Evolutionary conservation across 2,888 invertebrate genomes (phyloP).

Genomic region (Sepioteuthis lessoniana): DNA sequence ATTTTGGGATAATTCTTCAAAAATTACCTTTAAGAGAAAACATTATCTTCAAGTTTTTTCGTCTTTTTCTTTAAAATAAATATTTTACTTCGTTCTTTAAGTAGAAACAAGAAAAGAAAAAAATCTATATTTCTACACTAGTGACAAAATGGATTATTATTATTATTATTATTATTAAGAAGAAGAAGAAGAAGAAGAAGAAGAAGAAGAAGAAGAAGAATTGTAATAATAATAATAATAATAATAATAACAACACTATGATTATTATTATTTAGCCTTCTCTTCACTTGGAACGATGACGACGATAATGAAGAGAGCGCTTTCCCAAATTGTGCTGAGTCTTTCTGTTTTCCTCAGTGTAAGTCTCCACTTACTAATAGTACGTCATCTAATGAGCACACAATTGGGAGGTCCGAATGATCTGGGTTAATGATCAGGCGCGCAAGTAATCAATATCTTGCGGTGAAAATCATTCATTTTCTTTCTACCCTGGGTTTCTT

Average conservation of each 20-base stretch:
- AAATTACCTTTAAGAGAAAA: too few species aligned
- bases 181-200: too few species aligned
- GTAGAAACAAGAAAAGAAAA: not conserved
- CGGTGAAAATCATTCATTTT: conserved; percentile 11
- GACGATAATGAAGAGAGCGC: not conserved
- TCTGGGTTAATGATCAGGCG: conserved; percentile 33
- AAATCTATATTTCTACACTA: not conserved
- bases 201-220: too few species aligned
- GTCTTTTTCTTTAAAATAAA: too few species aligned
- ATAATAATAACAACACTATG: not conserved
- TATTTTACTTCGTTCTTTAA: not conserved
- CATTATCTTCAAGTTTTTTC: too few species aligned
- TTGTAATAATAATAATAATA: too few species aligned
- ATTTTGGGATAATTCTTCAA: too few species aligned
- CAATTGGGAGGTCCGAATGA: conserved; percentile 33
- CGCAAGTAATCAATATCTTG: conserved; percentile 3
- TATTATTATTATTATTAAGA: not conserved
- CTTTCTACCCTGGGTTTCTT: not conserved
- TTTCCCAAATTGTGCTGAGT: not conserved
- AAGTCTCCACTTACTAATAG: conserved; percentile 33
- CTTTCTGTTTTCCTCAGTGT: conserved; percentile 6
- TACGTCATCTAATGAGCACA: conserved; percentile 33
- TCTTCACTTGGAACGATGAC: not conserved
- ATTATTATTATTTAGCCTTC: not conserved
- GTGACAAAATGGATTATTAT: not conserved